Evolutionary conservation across 2,888 invertebrate genomes (phyloP), one percentile per base, ranked within the genome.

Genomic region (Pheosia tremula): DNA sequence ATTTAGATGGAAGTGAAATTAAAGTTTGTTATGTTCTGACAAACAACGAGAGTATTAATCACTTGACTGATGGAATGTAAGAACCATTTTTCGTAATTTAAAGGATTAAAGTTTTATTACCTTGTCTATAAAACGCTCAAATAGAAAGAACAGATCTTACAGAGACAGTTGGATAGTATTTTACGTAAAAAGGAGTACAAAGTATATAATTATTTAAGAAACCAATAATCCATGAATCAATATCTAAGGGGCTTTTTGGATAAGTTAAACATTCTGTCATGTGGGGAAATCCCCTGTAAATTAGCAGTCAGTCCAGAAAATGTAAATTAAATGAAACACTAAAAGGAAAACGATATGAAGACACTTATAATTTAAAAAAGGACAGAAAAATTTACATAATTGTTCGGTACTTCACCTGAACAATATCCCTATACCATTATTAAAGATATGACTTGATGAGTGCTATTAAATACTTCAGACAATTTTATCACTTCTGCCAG

Each of bases 41-140:
- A 4, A 91, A 95, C 72, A 94, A 94, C 67, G 94, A 95, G 69
- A 94, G 95, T 58, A 84, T 94, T 13, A 89, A 94, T 67, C 96
- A 96, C 84, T 86, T 96, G 62, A 87, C 88, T 7, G 96, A 96
- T 84, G 94, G 94, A 84, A 86, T 93, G 95, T 95, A 87, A 88
- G 87, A 66, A 45, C 57, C 41, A 7, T 41, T 3, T 8, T 41
- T 41, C 8, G 3, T 24, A 24, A 24, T 24, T 24, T 24, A 24
- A 24, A 1, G 24, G 24, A 24, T 24, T 24, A 24, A 24, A 24
- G 24, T 24, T 0, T 24, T 24, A 24, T 24, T 24, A 24, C 24
- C 24, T 24, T 24, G 24, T 24, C 24, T 24, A 24, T 24, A 24
- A 24, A 24, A 24, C 24, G 24, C 24, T 24, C 24, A 24, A 24